Evolutionary conservation across 2,888 invertebrate genomes (phyloP).

Genomic region (Pristionchus fissidentatus): DNA sequence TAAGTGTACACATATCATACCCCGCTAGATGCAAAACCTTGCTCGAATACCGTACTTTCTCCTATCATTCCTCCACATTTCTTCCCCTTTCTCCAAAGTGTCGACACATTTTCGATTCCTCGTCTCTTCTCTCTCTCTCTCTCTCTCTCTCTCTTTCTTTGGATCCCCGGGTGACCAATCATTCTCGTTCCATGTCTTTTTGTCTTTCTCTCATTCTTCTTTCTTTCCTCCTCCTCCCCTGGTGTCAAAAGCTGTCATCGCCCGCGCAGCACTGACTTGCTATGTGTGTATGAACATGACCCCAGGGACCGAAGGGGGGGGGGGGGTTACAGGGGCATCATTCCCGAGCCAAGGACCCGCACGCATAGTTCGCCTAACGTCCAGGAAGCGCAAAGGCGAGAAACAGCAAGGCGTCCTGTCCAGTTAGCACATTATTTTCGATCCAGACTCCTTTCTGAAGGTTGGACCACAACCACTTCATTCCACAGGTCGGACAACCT

Average conservation of each 20-base stretch:
- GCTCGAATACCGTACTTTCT: no score
- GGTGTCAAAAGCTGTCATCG: neutral
- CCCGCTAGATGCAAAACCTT: neutral
- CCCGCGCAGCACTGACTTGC: slow-evolving; percentile 16
- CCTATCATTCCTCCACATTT: neutral
- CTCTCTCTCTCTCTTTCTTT: neutral
- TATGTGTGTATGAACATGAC: slow-evolving; percentile 1
- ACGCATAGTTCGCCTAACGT: no score
- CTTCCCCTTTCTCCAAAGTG: neutral
- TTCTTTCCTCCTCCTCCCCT: neutral
- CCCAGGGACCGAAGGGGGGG: neutral
- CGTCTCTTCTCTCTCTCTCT: neutral
- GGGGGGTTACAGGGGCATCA: neutral
- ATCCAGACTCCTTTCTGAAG: no score
- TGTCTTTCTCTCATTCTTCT: neutral
- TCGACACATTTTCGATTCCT: slow-evolving; percentile 20
- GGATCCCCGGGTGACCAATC: slow-evolving; percentile 38
- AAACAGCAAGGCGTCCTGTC: no score
- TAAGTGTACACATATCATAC: no score
- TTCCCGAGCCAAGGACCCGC: no score
- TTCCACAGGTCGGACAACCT: no score
- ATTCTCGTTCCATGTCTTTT: slow-evolving; percentile 20
- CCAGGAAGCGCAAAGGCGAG: no score
- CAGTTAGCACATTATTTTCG: no score
- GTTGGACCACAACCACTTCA: no score